These are phyloP conservation scores for Crepidodera aurea DNA, from an alignment of 2,888 invertebrate species.

Conservation along the genomic window DNA sequence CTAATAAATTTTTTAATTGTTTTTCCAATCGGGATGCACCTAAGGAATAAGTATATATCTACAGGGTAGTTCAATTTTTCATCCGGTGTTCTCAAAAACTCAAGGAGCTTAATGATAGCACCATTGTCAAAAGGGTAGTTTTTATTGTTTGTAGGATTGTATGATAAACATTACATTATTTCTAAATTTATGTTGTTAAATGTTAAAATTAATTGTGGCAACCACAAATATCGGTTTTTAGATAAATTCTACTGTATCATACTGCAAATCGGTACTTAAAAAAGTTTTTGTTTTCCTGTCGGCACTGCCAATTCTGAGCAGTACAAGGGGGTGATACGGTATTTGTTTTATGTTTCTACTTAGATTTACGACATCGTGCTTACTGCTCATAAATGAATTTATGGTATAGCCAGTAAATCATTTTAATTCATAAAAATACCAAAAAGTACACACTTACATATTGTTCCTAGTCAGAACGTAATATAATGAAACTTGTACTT, in stretches of 20 bases:
- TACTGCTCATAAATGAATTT: slow-evolving; percentile 8
- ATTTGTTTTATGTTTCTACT: slow-evolving; percentile 9
- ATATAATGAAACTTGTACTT: not conserved
- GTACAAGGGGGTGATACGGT: slow-evolving; percentile 17
- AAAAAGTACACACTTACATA: slow-evolving; percentile 4
- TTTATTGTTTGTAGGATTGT: too few relatives aligned
- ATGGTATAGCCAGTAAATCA: slow-evolving; percentile 2
- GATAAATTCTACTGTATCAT: too few relatives aligned
- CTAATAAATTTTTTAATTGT: slow-evolving; percentile 6
- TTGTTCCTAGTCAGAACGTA: slow-evolving; percentile 4
- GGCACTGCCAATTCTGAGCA: slow-evolving; percentile 2
- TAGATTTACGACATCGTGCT: not conserved
- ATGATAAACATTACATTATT: too few relatives aligned
- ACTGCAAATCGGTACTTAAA: too few relatives aligned
- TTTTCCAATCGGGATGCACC: not conserved
- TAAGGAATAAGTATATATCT: not conserved
- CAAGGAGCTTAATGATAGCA: too few relatives aligned
- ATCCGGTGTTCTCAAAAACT: too few relatives aligned
- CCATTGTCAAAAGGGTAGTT: too few relatives aligned
- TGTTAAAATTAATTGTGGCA: too few relatives aligned
- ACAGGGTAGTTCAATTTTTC: not conserved
- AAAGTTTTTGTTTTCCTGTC: too few relatives aligned
- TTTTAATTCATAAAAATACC: slow-evolving; percentile 4
- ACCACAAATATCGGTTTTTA: too few relatives aligned
- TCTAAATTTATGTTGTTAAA: too few relatives aligned